Evolutionary conservation across 1,140 invertebrate genomes (phyloP), one percentile per base, ranked within the genome.

Genomic region (Scylla paramamosain): DNA sequence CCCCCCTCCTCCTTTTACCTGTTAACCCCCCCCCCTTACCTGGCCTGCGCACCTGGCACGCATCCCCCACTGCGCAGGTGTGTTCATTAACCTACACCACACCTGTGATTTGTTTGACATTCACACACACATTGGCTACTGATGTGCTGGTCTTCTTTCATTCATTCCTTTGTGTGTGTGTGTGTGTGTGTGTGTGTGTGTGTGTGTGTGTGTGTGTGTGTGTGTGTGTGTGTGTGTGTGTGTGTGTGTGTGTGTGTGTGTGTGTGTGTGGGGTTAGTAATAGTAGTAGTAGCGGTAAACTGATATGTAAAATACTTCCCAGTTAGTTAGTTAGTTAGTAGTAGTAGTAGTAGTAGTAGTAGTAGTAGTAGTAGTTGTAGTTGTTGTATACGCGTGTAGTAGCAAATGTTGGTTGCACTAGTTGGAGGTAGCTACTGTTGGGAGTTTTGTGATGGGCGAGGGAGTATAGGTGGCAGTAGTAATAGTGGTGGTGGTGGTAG

Each of bases 301-400:
- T 39, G 39, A 39, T 39, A 39, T 39, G 39, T 39, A 39, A 39
- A 39, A 39, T 39, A 39, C 39, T 39, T 39, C 39, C 39, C 39
- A 59, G 84, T 0, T 29, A 39, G 31, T 8, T 48, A 67, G 52
- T 31, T 59, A 59, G 52, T 59, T 14, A 77, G 67, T 77, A 77
- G 67, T 77, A 77, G 67, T 77, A 77, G 67, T 77, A 77, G 67
- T 77, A 77, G 67, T 77, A 77, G 67, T 77, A 77, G 67, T 77
- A 77, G n/a, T 77, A 77, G 67, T 59, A 59, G 52, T 59, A 59
- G 52, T 59, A 59, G 39, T 39, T 39, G 39, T 39, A 2, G 39
- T 39, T 39, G 39, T 39, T 39, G 39, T 39, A 39, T 39, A 39
- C 39, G 39, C 39, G 39, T 59, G 52, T 59, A 20, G 52, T 59